Evolutionary conservation across 2,888 invertebrate species (phyloP).

Genomic region (Embidobia sp.): DNA sequence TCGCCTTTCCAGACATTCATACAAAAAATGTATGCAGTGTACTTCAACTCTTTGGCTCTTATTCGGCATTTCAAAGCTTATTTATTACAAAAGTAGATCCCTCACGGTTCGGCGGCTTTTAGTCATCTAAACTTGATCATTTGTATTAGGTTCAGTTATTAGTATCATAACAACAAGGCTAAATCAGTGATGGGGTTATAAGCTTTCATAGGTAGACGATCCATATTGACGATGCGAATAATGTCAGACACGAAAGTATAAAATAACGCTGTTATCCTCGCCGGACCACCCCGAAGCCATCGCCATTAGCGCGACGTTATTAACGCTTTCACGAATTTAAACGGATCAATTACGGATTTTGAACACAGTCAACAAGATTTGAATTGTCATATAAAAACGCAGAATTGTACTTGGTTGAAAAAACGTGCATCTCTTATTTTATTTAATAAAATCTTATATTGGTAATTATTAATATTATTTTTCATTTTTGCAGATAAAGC

Average conservation of each 20-base stretch:
- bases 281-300: slow-evolving; percentile 74
- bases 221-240: slow-evolving; percentile 76
- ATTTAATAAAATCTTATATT: no score
- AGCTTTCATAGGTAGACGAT: slow-evolving; percentile 74
- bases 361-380: slow-evolving; percentile 13
- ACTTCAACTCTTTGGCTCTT: no score
- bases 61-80: no score
- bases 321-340: slow-evolving; percentile 45
- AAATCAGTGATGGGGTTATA: slow-evolving; percentile 75
- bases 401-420: slow-evolving; percentile 15
- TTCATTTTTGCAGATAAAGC: no score
- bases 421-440: no score
- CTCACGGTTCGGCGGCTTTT: no score
- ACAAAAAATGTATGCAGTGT: no score
- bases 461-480: no score
- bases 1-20: no score
- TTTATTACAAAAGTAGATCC: no score
- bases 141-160: slow-evolving; percentile 69
- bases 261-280: slow-evolving; percentile 38
- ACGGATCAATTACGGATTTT: slow-evolving; percentile 46
- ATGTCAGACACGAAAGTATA: slow-evolving; percentile 17
- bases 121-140: no score
- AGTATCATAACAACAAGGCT: slow-evolving; percentile 79
- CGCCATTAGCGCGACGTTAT: slow-evolving; percentile 59
- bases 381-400: slow-evolving; percentile 19